Evolutionary conservation across 1,140 invertebrate genomes (phyloP), one percentile per base, ranked within the genome.

Genomic region (Calephelis virginiensis): DNA sequence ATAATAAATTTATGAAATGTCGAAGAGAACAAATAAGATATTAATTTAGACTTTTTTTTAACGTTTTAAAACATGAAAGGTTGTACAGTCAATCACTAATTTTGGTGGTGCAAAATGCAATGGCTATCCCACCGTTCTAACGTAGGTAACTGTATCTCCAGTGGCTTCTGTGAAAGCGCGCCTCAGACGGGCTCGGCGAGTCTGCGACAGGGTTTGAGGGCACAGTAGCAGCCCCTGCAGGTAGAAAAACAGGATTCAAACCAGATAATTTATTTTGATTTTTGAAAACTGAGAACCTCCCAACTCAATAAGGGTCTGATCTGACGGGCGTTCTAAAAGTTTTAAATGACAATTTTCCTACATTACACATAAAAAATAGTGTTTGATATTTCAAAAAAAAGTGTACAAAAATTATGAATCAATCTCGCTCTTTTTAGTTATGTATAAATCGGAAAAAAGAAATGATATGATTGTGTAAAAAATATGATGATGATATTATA

Each of bases 141-240:
- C 95, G 94, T 96, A 95, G 93, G 93, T 95, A 92, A 97, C 94
- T 83, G 95, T 96, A 92, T 97, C 96, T 91, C 95, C 95, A 80
- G 96, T 96, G 81, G 96, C 96, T 92, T 97, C 96, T 86, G 96
- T 97, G 92, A 96, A 95, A 79, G 96, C 96, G 83, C 96, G 94
- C 86, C 96, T 94, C 87, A 97, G 94, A 83, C 95, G 93, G 81
- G 95, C 93, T 77, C 96, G 94, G 82, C 96, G 94, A 81, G 94
- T 94, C 93, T 97, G 96, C 90, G 96, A 95, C 94, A 97, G 93
- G 82, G 96, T 96, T 92, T 95, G 95, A 85, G 96, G 96, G 92
- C 95, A 96, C 92, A 96, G 95, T 89, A 97, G 95, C 92, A 97
- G 94, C 78, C 95, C 95, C 94, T 96, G 94, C 75, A 90, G 90